Percentiles rank a stretch among this genome's conserved stretches.
Evolutionary conservation across 1,140 invertebrate species (phyloP).

Genomic region (Dufourea novaeangliae): DNA sequence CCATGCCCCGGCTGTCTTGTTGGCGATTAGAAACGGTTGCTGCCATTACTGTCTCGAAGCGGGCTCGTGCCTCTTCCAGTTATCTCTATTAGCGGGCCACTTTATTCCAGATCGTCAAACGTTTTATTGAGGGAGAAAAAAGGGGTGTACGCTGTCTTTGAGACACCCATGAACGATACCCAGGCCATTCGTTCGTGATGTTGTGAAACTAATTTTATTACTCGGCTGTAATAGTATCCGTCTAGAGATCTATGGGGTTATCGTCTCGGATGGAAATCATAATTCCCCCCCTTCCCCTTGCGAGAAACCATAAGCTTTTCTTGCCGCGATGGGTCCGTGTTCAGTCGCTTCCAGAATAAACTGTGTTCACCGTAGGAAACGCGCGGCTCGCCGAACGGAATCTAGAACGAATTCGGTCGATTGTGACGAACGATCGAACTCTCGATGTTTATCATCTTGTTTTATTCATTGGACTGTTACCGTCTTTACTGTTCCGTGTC

Average conservation of each 20-base stretch:
- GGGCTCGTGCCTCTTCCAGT: constrained; percentile 8
- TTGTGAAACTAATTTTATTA: constrained; percentile 57
- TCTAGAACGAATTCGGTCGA: constrained; percentile 58
- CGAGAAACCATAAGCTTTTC: constrained; percentile 28
- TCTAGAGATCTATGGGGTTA: background rate
- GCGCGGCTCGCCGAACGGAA: constrained; percentile 40
- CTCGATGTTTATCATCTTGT: constrained; percentile 63
- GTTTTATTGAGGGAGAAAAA: constrained; percentile 4
- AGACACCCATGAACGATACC: constrained; percentile 8
- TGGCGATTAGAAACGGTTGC: constrained; percentile 33
- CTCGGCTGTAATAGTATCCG: constrained; percentile 26
- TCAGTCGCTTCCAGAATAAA: constrained; percentile 29
- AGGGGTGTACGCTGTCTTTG: background rate
- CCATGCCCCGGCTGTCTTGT: constrained; percentile 22
- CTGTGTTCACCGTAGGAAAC: constrained; percentile 51
- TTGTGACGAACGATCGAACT: constrained; percentile 61
- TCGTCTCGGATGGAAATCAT: constrained; percentile 38
- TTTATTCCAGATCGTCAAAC: constrained; percentile 23
- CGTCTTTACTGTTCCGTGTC: constrained; percentile 50
- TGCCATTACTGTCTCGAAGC: background rate
- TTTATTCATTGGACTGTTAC: constrained; percentile 62
- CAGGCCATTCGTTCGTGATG: constrained; percentile 4
- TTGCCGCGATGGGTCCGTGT: constrained; percentile 35
- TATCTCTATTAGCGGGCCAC: constrained; percentile 3
- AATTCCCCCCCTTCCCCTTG: constrained; percentile 36